Evolutionary conservation across 2,888 invertebrate species (phyloP), one percentile per base, ranked within the genome.

Genomic region (Hirtodrosophila confusa): DNA sequence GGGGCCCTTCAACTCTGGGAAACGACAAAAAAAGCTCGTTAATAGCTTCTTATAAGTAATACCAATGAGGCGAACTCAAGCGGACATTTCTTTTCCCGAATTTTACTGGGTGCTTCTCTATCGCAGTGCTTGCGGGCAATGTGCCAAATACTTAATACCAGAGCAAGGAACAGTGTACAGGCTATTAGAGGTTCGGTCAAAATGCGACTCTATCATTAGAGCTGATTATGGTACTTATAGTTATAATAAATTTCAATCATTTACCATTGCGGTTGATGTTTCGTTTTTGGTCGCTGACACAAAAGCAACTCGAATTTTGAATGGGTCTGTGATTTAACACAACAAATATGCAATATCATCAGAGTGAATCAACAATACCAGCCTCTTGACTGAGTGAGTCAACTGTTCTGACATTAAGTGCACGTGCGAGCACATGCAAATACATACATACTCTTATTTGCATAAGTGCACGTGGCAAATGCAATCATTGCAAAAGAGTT

Each of bases 321-420:
- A 56, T 53, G 53, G 10, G 48, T 29, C 56, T 41, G 49, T 41
- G 63, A 71, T 75, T 69, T 56, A 71, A 47, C 43, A 41, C 47
- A 36, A 29, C 9, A 39, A 48, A 27, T 40, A 3, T 47, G 47
- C 47, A 37, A 41, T 37, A 7, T 23, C 29, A 31, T 31, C 31
- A 9, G 31, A 23, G 17, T 23, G 7, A 23, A 47, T 11, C 40
- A 31, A 33, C 23, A 36, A 29, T 31, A 27, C 33, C 36, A 58
- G 17, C 31, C 54, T 40, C 37, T 39, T 40, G 44, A 45, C 50
- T 47, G 58, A 63, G 71, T 68, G 50, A 62, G 71, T 68, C 62
- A 78, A 68, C 72, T 70, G 69, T 68, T 83, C 69, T 86, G 80
- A 72, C 88, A 80, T 80, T 69, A 65, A 86, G 75, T 67, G 69